Base-by-base conservation (phyloP, 2,797 vertebrate genomes). In the Paedocypris micromegethes region DNA sequence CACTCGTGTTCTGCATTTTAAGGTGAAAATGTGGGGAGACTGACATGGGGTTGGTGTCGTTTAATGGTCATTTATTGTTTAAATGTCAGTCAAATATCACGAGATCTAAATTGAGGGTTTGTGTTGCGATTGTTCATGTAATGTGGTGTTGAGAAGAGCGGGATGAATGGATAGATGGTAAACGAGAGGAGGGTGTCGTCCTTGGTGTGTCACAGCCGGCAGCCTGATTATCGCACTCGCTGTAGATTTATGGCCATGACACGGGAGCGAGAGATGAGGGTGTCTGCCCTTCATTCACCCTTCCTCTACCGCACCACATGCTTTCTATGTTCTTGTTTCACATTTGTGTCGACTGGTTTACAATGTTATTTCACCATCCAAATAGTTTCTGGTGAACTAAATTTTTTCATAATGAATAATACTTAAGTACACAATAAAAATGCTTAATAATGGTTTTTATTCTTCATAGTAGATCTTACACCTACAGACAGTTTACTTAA, bases 211-310 rank as follows among this genome's bases (percentile, higher is more conserved):
- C 51, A 0, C 58, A 3, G 8, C 5, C 5, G 3, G 23, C 63
- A 46, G 42, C 41, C 42, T 51, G 54, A 47, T 67, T 52, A 75
- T 58, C 53, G 49, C 56, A 63, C 59, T 45, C 39, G 39, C 59
- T 49, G 39, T 49, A 54, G 9, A 69, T 54, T 38, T 61, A 53
- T 37, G 52, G 43, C 39, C 40, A 57, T 61, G 73, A 67, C 67
- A 75, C 64, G 50, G 54, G 6, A 4, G 3, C 4, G 49, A 53
- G 40, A 46, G 23, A 47, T 1, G 42, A 46, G 23, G 45, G 7
- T 23, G 4, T 44, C 8, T 51, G 55, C 8, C 56, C 55, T 67
- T 67, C 47, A 51, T 51, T 6, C 58, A 23, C 41, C 48, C 58
- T 51, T 5, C 39, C 8, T 5, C 46, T 49, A 43, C 39, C 54